A percentile compares a stretch with the other conserved stretches of the same genome.
These are phyloP conservation scores for Pheosia tremula DNA, from an alignment of 2,888 invertebrate species.

Conservation along the genomic window DNA sequence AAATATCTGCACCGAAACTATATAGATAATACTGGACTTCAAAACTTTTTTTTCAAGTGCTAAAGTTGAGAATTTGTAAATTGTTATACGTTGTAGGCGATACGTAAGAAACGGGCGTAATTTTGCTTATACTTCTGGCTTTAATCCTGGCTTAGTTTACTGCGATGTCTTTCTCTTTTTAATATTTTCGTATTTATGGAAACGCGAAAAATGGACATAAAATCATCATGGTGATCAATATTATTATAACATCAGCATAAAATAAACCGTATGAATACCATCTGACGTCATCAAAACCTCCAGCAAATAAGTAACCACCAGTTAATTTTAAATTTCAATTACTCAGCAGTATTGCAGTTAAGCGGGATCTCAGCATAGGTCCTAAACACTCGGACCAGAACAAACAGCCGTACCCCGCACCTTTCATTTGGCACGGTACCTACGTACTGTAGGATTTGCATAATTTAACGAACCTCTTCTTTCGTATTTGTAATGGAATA, in stretches of 20 bases:
- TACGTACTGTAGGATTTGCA: conserved; percentile 27
- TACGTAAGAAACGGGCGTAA: conserved; percentile 3
- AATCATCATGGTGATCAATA: no score
- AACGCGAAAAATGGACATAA: no score
- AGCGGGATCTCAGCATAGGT: background rate
- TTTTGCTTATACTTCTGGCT: background rate
- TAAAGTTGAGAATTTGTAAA: conserved; percentile 27
- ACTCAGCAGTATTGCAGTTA: conserved; percentile 3
- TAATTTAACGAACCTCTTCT: conserved; percentile 34
- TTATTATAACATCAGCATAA: background rate
- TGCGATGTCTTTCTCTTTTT: background rate
- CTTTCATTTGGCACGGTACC: conserved; percentile 22
- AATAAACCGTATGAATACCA: background rate
- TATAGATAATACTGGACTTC: conserved; percentile 19
- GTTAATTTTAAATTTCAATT: conserved; percentile 1
- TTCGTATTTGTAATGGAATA: conserved; percentile 13
- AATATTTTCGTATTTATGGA: no score
- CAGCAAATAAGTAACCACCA: background rate
- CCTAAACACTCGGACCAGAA: conserved; percentile 40
- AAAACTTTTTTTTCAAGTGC: conserved; percentile 17
- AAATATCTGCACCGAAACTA: conserved; percentile 16
- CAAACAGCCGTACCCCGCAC: conserved; percentile 25
- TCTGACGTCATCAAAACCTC: background rate
- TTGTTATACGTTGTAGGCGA: conserved; percentile 15
- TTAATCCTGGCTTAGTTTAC: background rate